A percentile compares a stretch with the other conserved stretches of the same genome.
Evolutionary conservation across 2,888 invertebrate genomes (phyloP).

Genomic region (Nowickia ferox): DNA sequence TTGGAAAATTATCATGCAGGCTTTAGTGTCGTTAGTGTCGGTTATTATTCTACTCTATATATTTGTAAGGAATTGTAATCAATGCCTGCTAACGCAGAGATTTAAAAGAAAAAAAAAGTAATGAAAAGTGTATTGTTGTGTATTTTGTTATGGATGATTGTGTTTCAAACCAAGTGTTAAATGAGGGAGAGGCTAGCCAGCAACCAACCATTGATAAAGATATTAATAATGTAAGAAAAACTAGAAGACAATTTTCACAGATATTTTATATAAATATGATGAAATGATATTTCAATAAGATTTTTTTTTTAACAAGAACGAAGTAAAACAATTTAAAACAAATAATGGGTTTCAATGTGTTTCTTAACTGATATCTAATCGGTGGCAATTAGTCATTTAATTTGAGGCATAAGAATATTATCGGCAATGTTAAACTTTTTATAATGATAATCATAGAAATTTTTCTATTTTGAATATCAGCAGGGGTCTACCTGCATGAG

Average conservation of each 20-base stretch:
- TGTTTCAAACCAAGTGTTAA: constrained; percentile 61
- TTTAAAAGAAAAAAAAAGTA: constrained; percentile 16
- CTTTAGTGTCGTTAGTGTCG: constrained; percentile 72
- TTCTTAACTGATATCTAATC: constrained; percentile 63
- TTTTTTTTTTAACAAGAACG: not conserved
- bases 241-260: not conserved
- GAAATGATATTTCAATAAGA: constrained; percentile 61
- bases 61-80: constrained; percentile 57
- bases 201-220: constrained; percentile 43
- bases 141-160: constrained; percentile 67
- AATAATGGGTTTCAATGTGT: constrained; percentile 56
- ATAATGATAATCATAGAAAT: not conserved
- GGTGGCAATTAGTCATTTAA: constrained; percentile 63
- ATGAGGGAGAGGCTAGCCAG: constrained; percentile 56
- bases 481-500: not conserved
- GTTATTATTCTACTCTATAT: constrained; percentile 62
- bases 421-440: constrained; percentile 20
- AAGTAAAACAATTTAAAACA: constrained; percentile 1
- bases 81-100: constrained; percentile 18
- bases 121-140: constrained; percentile 69
- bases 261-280: constrained; percentile 33
- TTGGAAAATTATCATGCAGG: constrained; percentile 79
- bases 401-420: constrained; percentile 20
- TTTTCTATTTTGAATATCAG: not conserved
- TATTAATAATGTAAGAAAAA: constrained; percentile 45